Evolutionary conservation across 2,113 vertebrate species (phyloP).

Genomic region (Prunella fulvescens): DNA sequence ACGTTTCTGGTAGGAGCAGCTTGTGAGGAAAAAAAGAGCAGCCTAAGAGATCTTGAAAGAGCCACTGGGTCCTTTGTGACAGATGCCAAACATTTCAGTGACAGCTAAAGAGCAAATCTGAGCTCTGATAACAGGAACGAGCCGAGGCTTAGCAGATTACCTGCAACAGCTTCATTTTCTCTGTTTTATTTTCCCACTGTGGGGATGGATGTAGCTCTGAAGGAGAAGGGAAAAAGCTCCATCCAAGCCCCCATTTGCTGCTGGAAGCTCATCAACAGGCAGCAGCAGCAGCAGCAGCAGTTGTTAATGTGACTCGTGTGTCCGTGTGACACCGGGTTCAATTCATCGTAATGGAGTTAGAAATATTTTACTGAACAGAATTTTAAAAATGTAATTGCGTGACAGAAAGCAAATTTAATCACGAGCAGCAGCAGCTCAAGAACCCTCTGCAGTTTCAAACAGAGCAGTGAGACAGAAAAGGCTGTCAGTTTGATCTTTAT

Average conservation of each 20-base stretch:
- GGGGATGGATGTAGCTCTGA: not conserved
- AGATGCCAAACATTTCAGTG: conserved; percentile 3
- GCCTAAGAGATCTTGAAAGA: not conserved
- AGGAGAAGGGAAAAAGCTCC: not conserved
- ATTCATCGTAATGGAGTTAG: conserved; percentile 15
- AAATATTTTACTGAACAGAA: conserved; percentile 9
- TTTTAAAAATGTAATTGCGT: not conserved
- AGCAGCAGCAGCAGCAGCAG: not conserved
- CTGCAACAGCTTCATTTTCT: not conserved
- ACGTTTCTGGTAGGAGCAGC: not conserved
- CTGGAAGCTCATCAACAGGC: not conserved
- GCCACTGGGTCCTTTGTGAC: not conserved
- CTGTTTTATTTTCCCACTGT: not conserved
- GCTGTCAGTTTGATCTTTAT: not conserved
- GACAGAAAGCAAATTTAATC: conserved; percentile 27
- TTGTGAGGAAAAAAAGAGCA: not conserved
- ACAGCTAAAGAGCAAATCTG: conserved; percentile 4
- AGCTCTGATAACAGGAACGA: not conserved
- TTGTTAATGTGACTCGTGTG: not conserved
- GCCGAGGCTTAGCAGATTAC: conserved; percentile 12
- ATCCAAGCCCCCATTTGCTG: not conserved
- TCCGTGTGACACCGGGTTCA: not conserved
- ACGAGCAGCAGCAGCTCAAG: not conserved
- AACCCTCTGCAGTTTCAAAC: not conserved
- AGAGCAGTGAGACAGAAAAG: not conserved